Evolutionary conservation across 2,113 vertebrate species (phyloP), one percentile per base, ranked within the genome.

Genomic region (Myrmophylax atrothorax): DNA sequence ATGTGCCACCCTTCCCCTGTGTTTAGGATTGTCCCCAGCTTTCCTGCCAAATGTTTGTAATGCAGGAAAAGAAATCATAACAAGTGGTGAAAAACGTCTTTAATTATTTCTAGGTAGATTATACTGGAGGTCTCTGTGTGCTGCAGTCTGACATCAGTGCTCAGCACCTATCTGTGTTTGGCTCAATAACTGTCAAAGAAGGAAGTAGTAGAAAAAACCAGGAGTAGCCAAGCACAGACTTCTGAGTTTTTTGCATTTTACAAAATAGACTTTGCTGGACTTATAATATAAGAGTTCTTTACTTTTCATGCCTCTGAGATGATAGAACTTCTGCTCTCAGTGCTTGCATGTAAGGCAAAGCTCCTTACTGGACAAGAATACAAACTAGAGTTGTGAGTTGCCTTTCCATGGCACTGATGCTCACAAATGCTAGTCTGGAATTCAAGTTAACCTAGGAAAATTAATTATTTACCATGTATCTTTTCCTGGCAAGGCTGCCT

Each of bases 361-460:
- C 33, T 86, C 44, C 75, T 79, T 72, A 44, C 64, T 84, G 59
- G 64, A 69, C 47, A 49, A 62, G 91, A 92, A 93, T 94, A 77
- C 79, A 81, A 94, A 91, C 78, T 85, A 85, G 81, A 81, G 52
- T 68, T 87, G 49, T 73, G 74, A 56, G 60, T 82, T 79, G 55
- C 80, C 75, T 87, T 97, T 81, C 64, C 62, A 5, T 74, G n/a
- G 56, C 76, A 59, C 64, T 59, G 46, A 55, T 94, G 38, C 77
- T 95, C 77, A 92, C 64, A 80, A 94, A 86, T 91, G 53, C 53
- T 89, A 59, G 70, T 89, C 75, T 90, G 91, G 83, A 9, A 62
- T 88, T 80, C 64, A 96, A 87, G 92, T 94, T 96, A 97, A 97
- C 94, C 69, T 89, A 74, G 64, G 92, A 96, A 94, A 97, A 97